Evolutionary conservation across 2,888 invertebrate genomes (phyloP).

Genomic region (Mythimna lalbum): DNA sequence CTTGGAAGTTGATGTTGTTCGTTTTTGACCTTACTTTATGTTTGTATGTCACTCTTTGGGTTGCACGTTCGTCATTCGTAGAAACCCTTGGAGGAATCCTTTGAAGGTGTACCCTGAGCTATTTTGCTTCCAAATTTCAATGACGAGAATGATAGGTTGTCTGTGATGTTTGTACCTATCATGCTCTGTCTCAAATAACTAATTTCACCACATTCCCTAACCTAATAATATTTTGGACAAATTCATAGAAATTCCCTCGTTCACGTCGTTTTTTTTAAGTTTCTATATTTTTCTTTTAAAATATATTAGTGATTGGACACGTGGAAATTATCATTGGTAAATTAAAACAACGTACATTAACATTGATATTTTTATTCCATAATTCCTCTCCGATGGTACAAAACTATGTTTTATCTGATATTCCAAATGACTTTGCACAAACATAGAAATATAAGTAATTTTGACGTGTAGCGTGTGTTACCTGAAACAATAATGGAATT

Average conservation of each 20-base stretch:
- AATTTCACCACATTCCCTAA: too few species aligned
- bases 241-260: not conserved
- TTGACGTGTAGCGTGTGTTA: conserved; percentile 59
- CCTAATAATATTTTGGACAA: too few species aligned
- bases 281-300: not conserved
- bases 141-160: not conserved
- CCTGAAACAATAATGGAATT: conserved; percentile 71
- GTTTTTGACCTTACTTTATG: conserved; percentile 27
- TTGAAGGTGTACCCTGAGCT: conserved; percentile 9
- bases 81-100: conserved; percentile 11
- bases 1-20: conserved; percentile 53
- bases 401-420: conserved; percentile 61
- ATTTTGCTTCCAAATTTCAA: conserved; percentile 17
- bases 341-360: conserved; percentile 46
- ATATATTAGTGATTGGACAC: not conserved
- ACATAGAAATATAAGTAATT: conserved; percentile 60
- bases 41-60: conserved; percentile 15
- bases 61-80: conserved; percentile 8
- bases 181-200: not conserved
- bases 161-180: not conserved
- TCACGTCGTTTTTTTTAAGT: not conserved
- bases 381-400: conserved; percentile 38
- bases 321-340: not conserved
- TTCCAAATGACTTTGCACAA: conserved; percentile 66
- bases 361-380: conserved; percentile 59